Evolutionary conservation across 2,113 vertebrate species (phyloP), one percentile per base, ranked within the genome.

Genomic region (Sprattus sprattus): DNA sequence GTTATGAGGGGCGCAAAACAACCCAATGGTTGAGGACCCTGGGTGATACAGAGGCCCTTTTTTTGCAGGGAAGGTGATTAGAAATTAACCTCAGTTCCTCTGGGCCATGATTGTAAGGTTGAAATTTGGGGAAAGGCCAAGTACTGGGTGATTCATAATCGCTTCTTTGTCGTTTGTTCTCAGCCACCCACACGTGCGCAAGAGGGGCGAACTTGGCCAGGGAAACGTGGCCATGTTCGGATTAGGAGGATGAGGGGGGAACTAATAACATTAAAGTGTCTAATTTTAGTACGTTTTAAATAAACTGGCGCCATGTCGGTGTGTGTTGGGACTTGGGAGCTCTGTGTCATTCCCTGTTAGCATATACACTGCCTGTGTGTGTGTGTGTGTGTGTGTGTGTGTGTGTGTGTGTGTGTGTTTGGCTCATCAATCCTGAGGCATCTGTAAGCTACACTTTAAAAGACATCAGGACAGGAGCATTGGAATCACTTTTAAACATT

Each of bases 401-500:
- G 64, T 67, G 64, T 67, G 64, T 39, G 25, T 71, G 64, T 39
- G 71, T 39, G 28, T 32, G 28, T 32, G 15, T 78, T 44, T 78
- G 13, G 32, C 32, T 78, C 71, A 90, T 88, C 88, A 89, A 86
- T 46, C 75, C 81, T n/a, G 57, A 81, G 49, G 84, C 84, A 85
- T 88, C 85, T 81, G 60, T 25, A 6, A 84, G 57, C 82, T 87
- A 39, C 32, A 28, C 89, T 88, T 92, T 92, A 91, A 64, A 87
- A 90, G 83, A 88, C 87, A 75, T 81, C 83, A 64, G 39, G 83
- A 91, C 91, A 93, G 93, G 87, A 87, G 88, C 91, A 87, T 93
- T 92, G 91, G 92, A 92, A 92, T 93, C 89, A 92, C 86, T 89
- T 90, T 90, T 88, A 89, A 93, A 93, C 92, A 57, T 92, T 90